Evolutionary conservation across 2,888 invertebrate genomes (phyloP), one percentile per base, ranked within the genome.

Genomic region (Clistopyga incitator): DNA sequence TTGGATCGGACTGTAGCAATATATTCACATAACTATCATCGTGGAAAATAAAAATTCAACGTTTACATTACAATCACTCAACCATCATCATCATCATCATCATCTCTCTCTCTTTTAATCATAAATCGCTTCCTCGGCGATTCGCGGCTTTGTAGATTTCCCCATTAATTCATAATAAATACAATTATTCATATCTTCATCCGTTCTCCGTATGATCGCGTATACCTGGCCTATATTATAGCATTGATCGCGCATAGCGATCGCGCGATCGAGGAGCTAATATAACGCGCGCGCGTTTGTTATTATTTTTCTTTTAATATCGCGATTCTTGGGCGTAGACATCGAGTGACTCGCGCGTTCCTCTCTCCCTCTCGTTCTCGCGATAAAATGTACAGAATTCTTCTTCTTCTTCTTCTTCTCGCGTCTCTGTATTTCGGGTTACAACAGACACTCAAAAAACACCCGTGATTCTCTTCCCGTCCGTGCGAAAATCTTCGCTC

Each of bases 1-100:
- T 92, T 92, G 92, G 92, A 92, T 92, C 92, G 92, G 92, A 92
- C 92, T 92, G 92, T 92, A 92, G 92, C 92, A 90, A 90, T 92
- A 92, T 92, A 92, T 92, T 92, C 92, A 92, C 92, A 91, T 91
- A 90, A 91, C 88, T 91, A 89, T 89, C 86, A 88, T 87, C 88
- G 90, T 92, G 92, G 90, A 92, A 92, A 92, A 92, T 92, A 91
- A 92, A 91, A 91, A 90, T 91, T 92, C 88, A 91, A 91, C 90
- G 88, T 90, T 92, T 89, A 90, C 91, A 89, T 90, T 91, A 91
- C 88, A 90, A 80, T 82, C 77, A 80, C 78, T 82, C 78, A 70
- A 75, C 64, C 72, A 72, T 84, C 74, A 42, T 65, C 54, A 59
- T 52, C 70, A 42, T 38, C 34, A 75, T 56, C 72, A 72, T 85